phyloP scores from a whole-genome alignment of 2,113 vertebrate species.

The Paradoxurus hermaphroditus region DNA sequence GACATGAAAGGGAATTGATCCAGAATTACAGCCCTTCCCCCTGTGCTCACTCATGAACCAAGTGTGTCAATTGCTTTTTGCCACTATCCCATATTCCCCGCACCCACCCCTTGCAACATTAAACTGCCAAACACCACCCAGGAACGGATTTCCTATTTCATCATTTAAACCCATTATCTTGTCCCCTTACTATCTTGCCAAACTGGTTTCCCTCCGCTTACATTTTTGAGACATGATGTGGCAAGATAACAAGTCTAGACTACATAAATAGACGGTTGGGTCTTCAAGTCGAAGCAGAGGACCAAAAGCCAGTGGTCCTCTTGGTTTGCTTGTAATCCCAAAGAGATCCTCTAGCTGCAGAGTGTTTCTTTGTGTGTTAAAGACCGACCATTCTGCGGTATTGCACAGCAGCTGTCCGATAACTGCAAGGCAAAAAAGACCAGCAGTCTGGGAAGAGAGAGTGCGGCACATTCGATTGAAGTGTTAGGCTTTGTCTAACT shows the following conservation, averaged over 20 bases:
- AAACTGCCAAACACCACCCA: slow-evolving; percentile 69
- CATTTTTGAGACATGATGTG: slow-evolving; percentile 50
- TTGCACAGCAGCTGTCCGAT: background rate
- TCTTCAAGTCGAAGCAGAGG: slow-evolving; percentile 24
- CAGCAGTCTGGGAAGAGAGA: background rate
- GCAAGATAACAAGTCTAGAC: slow-evolving; percentile 67
- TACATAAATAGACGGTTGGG: slow-evolving; percentile 45
- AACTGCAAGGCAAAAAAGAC: background rate
- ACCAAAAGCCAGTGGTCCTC: background rate
- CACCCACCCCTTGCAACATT: slow-evolving; percentile 59
- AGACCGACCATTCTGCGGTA: background rate
- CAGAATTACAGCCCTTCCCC: background rate
- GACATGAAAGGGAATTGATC: background rate
- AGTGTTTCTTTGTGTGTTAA: background rate
- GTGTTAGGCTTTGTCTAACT: background rate
- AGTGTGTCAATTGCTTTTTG: background rate
- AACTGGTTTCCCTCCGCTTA: slow-evolving; percentile 67
- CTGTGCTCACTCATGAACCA: background rate
- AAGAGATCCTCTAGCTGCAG: background rate
- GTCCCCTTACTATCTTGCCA: slow-evolving; percentile 70
- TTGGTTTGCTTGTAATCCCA: background rate
- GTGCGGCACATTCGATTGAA: background rate
- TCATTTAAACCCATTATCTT: slow-evolving; percentile 72
- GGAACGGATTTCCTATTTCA: slow-evolving; percentile 77
- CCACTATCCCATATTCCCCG: background rate